Evolutionary conservation across 30 jellyfish, hydroid and myxozoan species (phyloP).

Genomic region (Aurelia aurita complex sp. Pacific): DNA sequence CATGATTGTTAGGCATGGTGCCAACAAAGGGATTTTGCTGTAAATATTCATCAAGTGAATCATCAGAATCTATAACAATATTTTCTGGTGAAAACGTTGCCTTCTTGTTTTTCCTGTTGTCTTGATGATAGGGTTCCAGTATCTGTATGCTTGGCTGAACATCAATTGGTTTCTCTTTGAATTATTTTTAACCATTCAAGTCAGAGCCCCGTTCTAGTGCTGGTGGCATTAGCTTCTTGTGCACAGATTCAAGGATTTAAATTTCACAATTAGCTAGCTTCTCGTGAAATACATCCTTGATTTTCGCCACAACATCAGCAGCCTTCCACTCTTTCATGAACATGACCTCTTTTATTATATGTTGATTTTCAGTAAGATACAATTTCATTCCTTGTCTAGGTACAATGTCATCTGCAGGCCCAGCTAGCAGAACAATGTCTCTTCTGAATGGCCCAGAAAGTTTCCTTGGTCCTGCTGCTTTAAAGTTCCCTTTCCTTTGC

Average conservation of each 20-base stretch:
- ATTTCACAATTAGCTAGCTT: conserved; percentile 26
- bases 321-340: conserved; percentile 31
- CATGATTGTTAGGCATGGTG: not conserved
- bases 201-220: conserved; percentile 19
- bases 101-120: conserved; percentile 5
- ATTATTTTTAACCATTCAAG: conserved; percentile 9
- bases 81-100: conserved; percentile 3
- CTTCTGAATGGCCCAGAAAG: conserved; percentile 23
- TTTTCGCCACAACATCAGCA: conserved; percentile 30
- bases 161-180: conserved; percentile 18
- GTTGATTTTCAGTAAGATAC: conserved; percentile 35
- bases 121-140: conserved; percentile 11
- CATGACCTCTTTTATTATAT: conserved; percentile 14
- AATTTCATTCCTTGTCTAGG: conserved; percentile 22
- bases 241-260: conserved; percentile 27
- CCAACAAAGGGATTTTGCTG: conserved; percentile 22
- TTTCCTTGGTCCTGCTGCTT: not conserved
- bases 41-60: conserved; percentile 11
- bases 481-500: conserved; percentile 3
- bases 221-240: conserved; percentile 34
- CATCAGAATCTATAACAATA: conserved; percentile 8
- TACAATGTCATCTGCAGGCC: conserved; percentile 19
- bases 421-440: conserved; percentile 18
- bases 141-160: conserved; percentile 6
- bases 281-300: conserved; percentile 31